phyloP scores from a whole-genome alignment of 2,888 invertebrate genomes.

The Drosophila affinis region DNA sequence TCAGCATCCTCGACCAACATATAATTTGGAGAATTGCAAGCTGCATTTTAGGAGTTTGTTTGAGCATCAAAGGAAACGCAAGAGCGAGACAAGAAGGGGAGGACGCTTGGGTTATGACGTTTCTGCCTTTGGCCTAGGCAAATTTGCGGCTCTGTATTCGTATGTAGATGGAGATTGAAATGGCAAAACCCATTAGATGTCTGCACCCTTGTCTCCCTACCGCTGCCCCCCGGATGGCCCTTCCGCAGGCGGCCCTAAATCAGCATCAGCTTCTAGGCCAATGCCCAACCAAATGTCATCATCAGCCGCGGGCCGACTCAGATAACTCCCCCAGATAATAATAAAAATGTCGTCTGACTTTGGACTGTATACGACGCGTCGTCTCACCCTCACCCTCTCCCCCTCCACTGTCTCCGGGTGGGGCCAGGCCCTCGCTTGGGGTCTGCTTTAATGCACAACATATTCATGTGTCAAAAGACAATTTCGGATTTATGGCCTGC shows the following conservation, averaged over 20 bases:
- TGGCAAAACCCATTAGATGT: constrained; percentile 29
- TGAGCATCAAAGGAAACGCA: constrained; percentile 22
- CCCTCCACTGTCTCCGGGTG: constrained; percentile 17
- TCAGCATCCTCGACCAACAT: constrained; percentile 38
- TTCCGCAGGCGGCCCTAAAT: constrained; percentile 17
- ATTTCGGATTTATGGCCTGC: constrained; percentile 80
- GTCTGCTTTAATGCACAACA: constrained; percentile 77
- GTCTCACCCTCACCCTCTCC: constrained; percentile 13
- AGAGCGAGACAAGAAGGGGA: constrained; percentile 59
- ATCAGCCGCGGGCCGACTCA: constrained; percentile 30
- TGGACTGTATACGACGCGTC: constrained; percentile 18
- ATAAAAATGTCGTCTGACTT: constrained; percentile 71
- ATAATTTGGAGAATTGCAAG: constrained; percentile 43
- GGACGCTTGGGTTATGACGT: constrained; percentile 61
- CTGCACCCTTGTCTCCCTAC: constrained; percentile 4
- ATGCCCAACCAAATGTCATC: constrained; percentile 71
- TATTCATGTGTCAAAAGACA: constrained; percentile 82
- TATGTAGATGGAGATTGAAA: constrained; percentile 45
- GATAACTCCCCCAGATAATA: constrained; percentile 61
- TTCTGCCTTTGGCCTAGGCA: constrained; percentile 47
- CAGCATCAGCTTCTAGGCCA: constrained; percentile 57
- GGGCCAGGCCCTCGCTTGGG: constrained; percentile 53
- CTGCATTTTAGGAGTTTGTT: constrained; percentile 23
- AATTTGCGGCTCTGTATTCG: constrained; percentile 1
- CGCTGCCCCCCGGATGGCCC: constrained; percentile 13